Evolutionary conservation across 2,888 invertebrate species (phyloP), one percentile per base, ranked within the genome.

Genomic region (Aricia artaxerxes): DNA sequence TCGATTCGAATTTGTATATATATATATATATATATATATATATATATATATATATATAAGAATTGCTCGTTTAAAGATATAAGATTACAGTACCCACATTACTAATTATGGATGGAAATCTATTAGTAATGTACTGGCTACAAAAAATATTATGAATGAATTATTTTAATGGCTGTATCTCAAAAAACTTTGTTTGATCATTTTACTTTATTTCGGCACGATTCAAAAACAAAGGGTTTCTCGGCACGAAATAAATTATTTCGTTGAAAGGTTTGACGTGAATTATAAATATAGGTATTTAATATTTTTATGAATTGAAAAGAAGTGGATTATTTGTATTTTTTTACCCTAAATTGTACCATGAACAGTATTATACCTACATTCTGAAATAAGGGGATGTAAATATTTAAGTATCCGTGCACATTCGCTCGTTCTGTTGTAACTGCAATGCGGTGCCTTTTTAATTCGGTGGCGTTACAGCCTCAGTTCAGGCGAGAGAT

Each of bases 401-500:
- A 57, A 57, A 57, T 57, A 57, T 4, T 16, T 57, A 57, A 57
- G 57, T 16, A 38, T 35, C 35, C 35, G 13, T 69, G 69, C 35
- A 69, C 38, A 69, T 5, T 69, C 16, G 60, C 80, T 31, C 73
- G 57, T 79, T 79, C 81, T 82, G 77, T 83, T 81, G 82, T 82
- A 81, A 82, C 85, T 85, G 85, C 85, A 85, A 83, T 85, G 85
- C 85, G 82, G 84, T 79, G 80, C 81, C 81, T 84, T 83, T 82
- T 83, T 82, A 83, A 83, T 84, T 85, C 83, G 87, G 87, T 85
- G 88, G 88, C 87, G 87, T 86, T 87, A 89, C 88, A 90, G 89
- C 88, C 82, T 85, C 85, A 86, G 84, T 85, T 84, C 84, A 83
- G 84, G 82, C 82, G 83, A 82, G 84, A 85, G 82, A 85, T 87